These are phyloP conservation scores for Leptarthrus brevirostris DNA, from an alignment of 2,888 invertebrate genomes.

Conservation along the genomic window DNA sequence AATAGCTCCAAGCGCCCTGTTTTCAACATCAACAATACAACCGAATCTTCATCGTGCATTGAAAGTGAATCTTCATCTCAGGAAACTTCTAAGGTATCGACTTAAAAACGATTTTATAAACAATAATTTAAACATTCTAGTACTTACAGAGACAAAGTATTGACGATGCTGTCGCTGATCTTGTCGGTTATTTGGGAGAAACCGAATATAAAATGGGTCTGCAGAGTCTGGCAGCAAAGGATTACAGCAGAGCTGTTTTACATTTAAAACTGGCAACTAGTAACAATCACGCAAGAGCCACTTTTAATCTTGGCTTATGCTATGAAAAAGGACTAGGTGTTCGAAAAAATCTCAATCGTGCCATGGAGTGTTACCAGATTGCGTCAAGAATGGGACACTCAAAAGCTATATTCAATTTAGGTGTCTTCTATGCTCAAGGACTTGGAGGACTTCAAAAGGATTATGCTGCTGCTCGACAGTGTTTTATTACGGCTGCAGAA, in stretches of 20 bases:
- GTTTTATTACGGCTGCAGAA: slow-evolving; percentile 71
- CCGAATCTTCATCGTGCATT: background rate
- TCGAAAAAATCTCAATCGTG: slow-evolving; percentile 72
- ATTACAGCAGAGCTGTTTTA: slow-evolving; percentile 70
- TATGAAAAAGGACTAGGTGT: slow-evolving; percentile 77
- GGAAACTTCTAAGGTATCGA: slow-evolving; percentile 10
- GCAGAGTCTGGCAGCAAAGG: slow-evolving; percentile 71
- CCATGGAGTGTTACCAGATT: slow-evolving; percentile 73
- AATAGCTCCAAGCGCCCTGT: background rate
- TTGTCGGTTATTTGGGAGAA: slow-evolving; percentile 71
- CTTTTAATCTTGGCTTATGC: slow-evolving; percentile 77
- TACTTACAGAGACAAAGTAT: slow-evolving; percentile 51
- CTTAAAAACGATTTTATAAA: too few relatives aligned
- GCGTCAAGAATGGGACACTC: slow-evolving; percentile 75
- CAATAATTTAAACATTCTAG: too few relatives aligned
- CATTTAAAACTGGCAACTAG: slow-evolving; percentile 71
- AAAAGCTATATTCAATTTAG: slow-evolving; percentile 77
- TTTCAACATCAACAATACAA: slow-evolving; percentile 51
- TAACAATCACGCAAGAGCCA: slow-evolving; percentile 72
- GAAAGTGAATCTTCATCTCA: slow-evolving; percentile 11
- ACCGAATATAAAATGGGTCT: slow-evolving; percentile 73
- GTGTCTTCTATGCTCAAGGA: slow-evolving; percentile 75
- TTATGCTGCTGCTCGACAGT: slow-evolving; percentile 68
- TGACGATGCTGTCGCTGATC: slow-evolving; percentile 62
- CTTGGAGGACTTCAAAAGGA: slow-evolving; percentile 71